Base-by-base conservation (phyloP, 1,140 invertebrate genomes). In the Forficula auricularia region DNA sequence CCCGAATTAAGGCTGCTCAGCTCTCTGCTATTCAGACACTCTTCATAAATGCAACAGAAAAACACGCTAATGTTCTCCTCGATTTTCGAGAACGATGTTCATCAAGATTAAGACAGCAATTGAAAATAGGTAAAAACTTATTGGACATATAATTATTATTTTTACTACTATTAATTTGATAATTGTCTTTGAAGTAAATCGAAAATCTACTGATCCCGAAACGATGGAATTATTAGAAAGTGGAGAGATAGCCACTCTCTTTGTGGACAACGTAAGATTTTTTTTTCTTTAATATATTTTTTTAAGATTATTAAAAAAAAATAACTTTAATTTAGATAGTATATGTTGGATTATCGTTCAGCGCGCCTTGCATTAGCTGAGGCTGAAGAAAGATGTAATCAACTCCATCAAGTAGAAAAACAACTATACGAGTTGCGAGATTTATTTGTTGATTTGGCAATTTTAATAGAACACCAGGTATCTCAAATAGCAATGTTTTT, bases 361-460 rank as follows among this genome's bases (percentile, higher is more conserved):
- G 83, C 82, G n/a, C 75, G 74, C 57, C 73, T 77, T 57, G 75
- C 77, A 47, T 63, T 92, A 52, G 75, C 77, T 42, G 85, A 88
- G 48, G 79, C 87, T 49, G 74, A 89, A 67, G 78, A 72, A 45
- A 68, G 85, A 42, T 85, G 88, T 56, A 71, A 75, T 45, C 82
- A 89, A 63, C 74, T 91, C 48, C 62, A 82, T 44, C 82, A 85
- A 60, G 66, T 88, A 41, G 87, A 91, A 68, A 78, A 71, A 50
- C 76, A 78, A 49, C 74, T 91, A 47, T 61, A 61, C 48, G 82
- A 89, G 60, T 64, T 92, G 34, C 74, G 75, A 57, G 82, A 87
- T 50, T 75, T 90, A 64, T 90, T 90, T 64, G 64, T 74, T 52
- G 77, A 84, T 60, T 72, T 86, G 59, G 77, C 79, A 30, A 72